Evolutionary conservation across 2,888 invertebrate genomes (phyloP).

Genomic region (Drosophila pegasa): DNA sequence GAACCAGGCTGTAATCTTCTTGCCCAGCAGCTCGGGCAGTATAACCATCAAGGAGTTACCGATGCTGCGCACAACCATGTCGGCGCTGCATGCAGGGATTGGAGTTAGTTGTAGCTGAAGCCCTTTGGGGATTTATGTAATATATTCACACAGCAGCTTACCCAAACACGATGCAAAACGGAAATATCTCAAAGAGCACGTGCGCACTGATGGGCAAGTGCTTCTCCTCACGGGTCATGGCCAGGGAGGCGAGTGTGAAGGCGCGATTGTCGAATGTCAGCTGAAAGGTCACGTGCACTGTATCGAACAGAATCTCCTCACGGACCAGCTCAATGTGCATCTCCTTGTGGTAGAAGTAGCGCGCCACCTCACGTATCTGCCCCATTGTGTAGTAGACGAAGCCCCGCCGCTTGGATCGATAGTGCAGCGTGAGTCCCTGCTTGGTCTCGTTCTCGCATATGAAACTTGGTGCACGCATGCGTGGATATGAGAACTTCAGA

Average conservation of each 20-base stretch:
- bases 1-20: conserved; percentile 96
- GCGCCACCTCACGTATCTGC: conserved; percentile 96
- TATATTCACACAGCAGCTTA: conserved; percentile 84
- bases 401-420: conserved; percentile 95
- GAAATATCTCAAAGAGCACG: conserved; percentile 97
- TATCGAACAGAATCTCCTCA: conserved; percentile 94
- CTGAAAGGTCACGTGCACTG: conserved; percentile 97
- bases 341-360: conserved; percentile 97
- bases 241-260: conserved; percentile 92
- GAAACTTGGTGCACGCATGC: conserved; percentile 96
- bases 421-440: conserved; percentile 96
- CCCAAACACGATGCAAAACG: conserved; percentile 99
- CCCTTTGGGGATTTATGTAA: neutral
- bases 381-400: conserved; percentile 99
- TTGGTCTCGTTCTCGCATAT: conserved; percentile 98
- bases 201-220: conserved; percentile 95
- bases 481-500: conserved; percentile 97
- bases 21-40: conserved; percentile 93
- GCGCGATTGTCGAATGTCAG: conserved; percentile 97
- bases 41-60: conserved; percentile 96
- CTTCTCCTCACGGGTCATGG: conserved; percentile 94
- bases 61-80: conserved; percentile 95
- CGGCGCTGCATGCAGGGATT: conserved; percentile 87
- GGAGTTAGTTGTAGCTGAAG: neutral
- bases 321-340: conserved; percentile 95